These are phyloP conservation scores for Ametastegia equiseti DNA, from an alignment of 2,888 invertebrate species.

Conservation along the genomic window DNA sequence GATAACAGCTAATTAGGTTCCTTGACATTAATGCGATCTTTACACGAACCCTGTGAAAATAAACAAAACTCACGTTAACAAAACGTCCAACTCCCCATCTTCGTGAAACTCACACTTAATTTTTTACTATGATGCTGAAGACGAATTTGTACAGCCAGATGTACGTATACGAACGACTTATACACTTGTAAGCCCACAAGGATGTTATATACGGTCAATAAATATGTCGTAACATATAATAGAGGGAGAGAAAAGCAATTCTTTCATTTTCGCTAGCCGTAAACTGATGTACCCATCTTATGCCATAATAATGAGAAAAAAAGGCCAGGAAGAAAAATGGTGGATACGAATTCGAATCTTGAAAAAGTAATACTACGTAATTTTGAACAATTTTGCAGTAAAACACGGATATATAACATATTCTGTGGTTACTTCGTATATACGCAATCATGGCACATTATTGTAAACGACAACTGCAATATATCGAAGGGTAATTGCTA, in stretches of 20 bases:
- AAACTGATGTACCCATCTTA: neutral
- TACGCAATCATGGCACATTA: neutral
- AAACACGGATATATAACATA: no score
- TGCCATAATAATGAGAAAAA: neutral
- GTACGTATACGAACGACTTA: neutral
- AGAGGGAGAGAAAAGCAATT: neutral
- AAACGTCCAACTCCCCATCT: conserved; percentile 1
- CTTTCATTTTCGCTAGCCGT: neutral
- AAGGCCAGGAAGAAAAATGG: neutral
- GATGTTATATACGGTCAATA: neutral
- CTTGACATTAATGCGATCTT: conserved; percentile 12
- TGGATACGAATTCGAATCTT: no score
- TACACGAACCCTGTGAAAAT: conserved; percentile 20
- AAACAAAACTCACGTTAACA: conserved; percentile 29
- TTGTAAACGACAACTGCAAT: neutral
- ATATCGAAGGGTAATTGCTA: neutral
- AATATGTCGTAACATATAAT: neutral
- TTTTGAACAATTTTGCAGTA: no score
- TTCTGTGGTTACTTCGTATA: no score
- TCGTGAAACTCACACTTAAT: neutral
- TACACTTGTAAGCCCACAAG: neutral
- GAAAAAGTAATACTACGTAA: no score
- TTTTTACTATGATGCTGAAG: neutral
- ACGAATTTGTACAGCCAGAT: neutral
- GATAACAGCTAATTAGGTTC: conserved; percentile 35